Percentiles rank a stretch among this genome's conserved stretches.
Evolutionary conservation across 2,888 invertebrate species (phyloP).

Genomic region (Temnothorax rugatulus): DNA sequence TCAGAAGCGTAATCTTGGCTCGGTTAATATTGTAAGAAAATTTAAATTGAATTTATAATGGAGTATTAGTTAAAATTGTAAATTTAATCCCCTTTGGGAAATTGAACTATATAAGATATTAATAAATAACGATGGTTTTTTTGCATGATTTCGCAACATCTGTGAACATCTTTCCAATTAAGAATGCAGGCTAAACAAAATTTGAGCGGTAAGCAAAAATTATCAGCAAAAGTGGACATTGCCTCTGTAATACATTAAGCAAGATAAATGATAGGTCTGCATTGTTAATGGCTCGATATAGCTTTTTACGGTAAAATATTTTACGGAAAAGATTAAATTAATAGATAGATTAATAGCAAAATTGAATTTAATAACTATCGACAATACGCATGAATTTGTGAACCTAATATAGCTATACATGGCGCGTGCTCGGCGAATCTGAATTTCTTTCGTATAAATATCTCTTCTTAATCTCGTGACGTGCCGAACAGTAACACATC

Average conservation of each 20-base stretch:
- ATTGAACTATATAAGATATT: not conserved
- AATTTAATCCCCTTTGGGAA: not conserved
- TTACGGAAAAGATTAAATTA: not conserved
- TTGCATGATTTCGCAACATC: not conserved
- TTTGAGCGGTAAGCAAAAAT: not conserved
- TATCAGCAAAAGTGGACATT: not conserved
- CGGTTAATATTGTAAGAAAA: not conserved
- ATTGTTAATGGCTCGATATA: not conserved
- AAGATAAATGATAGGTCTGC: not conserved
- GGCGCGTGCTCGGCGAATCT: not conserved
- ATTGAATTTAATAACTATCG: not conserved
- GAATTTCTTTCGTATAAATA: not conserved
- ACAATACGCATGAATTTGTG: not conserved
- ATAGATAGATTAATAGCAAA: not conserved
- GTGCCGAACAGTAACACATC: not conserved
- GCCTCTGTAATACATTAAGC: not conserved
- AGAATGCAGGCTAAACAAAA: not conserved
- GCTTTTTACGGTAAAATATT: not conserved
- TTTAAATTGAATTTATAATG: not conserved
- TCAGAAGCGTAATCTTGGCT: not conserved
- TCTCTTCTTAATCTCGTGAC: not conserved
- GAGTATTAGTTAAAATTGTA: not conserved
- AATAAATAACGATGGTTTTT: not conserved
- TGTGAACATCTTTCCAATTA: not conserved
- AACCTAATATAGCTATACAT: not conserved